Evolutionary conservation across 2,888 invertebrate species (phyloP), one percentile per base, ranked within the genome.

Genomic region (Heliconius sara): DNA sequence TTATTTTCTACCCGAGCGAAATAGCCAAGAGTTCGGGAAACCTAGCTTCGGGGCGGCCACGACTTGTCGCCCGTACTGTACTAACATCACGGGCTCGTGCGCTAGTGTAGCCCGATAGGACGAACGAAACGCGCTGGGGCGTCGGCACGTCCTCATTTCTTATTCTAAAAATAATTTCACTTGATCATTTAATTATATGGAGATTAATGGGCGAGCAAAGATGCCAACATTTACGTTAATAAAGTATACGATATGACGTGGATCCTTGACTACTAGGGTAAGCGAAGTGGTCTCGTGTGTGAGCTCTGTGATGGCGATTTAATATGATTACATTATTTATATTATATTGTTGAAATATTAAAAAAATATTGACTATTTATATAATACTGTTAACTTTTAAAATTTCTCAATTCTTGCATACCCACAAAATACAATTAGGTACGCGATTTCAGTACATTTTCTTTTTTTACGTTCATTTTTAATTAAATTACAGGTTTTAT

Each of bases 141-240:
- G 91, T 90, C 89, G 90, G 89, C 88, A 87, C 92, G 93, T 90
- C 93, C 94, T 89, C 92, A 88, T 94, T 95, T 93, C 91, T 91
- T 90, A 88, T 84, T 93, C 94, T 94, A 95, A 93, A 95, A 94
- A 94, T 94, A 95, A 91, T 91, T 92, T 95, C 91, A 92, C 93
- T 95, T 94, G 94, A 94, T 94, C 94, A 93, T 95, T 93, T 95
- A 93, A 94, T 94, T 95, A 94, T 94, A 93, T 94, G 91, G 92
- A 94, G 94, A 95, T 95, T 93, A 94, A 95, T 94, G 91, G 91
- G 88, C 89, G 87, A 89, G 88, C 87, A 89, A 88, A 87, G 91
- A 93, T 91, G 93, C 91, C 92, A 92, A 91, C 91, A 88, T 92
- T 90, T 85, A 88, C 90, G 91, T 91, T 92, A 92, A 91, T 92